phyloP scores from a whole-genome alignment of 2,113 vertebrate species.

The Microcebus tavaratra region DNA sequence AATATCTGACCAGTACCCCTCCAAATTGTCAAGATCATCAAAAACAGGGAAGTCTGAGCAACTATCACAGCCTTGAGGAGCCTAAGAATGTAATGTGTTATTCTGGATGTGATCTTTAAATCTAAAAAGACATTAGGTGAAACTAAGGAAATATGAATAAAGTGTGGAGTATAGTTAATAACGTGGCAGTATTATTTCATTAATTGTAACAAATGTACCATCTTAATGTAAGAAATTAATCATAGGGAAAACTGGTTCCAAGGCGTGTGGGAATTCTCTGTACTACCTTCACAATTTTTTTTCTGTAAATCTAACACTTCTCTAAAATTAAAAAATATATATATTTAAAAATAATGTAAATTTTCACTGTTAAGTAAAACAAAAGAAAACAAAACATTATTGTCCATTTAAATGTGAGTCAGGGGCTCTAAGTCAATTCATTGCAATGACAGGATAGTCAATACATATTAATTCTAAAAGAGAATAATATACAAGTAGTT shows the following conservation, averaged over 20 bases:
- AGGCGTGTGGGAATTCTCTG: not conserved
- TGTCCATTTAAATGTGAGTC: not conserved
- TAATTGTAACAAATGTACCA: not conserved
- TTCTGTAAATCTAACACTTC: not conserved
- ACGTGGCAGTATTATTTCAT: not conserved
- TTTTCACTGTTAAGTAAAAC: not conserved
- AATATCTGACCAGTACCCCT: not conserved
- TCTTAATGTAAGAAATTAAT: not conserved
- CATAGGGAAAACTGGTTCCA: not conserved
- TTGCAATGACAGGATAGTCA: not conserved
- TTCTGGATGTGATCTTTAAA: not conserved
- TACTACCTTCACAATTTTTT: not conserved
- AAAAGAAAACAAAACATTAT: not conserved
- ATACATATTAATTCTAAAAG: not conserved
- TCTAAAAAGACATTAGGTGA: not conserved
- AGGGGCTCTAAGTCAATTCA: not conserved
- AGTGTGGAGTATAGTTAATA: not conserved
- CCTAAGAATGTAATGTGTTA: not conserved
- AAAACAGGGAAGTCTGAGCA: not conserved
- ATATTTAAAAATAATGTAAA: constrained; percentile 21
- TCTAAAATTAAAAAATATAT: not conserved
- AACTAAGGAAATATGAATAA: not conserved
- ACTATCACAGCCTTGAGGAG: not conserved
- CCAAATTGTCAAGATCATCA: not conserved
- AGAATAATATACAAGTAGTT: not conserved